Evolutionary conservation across 2,797 vertebrate genomes (phyloP), one percentile per base, ranked within the genome.

Genomic region (Calcarius lapponicus): DNA sequence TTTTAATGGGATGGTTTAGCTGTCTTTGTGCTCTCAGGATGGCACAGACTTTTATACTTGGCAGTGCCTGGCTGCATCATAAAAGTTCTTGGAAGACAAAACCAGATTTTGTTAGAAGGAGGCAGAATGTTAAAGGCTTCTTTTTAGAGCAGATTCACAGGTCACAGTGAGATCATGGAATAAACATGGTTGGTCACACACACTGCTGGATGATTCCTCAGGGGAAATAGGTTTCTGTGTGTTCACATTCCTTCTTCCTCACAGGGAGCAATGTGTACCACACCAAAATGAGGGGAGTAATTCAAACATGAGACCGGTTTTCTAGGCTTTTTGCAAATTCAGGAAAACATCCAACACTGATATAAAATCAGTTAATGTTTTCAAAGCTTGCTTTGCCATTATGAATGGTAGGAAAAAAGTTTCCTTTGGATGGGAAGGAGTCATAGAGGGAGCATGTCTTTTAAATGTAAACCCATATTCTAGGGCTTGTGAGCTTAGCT

Each of bases 51-150:
- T 88, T 34, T 51, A 6, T 51, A 48, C 47, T 91, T 90, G 73
- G 70, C 82, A 43, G 29, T 64, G 75, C 73, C 72, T 86, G 62
- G 19, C 42, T 92, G 58, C 47, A 12, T 92, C 90, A 18, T 90
- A 43, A 75, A 81, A 96, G 43, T 90, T 88, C 47, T 86, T 92
- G 83, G 88, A 88, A 76, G 88, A 78, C 81, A 76, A 82, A 94
- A 65, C 40, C 43, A 75, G 51, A 69, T 84, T 95, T 95, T 94
- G 34, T 86, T 94, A 93, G 62, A 88, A 90, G 34, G 40, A 88
- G 45, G 53, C 43, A 76, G 64, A 66, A 31, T 26, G 51, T 86
- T 90, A 83, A 60, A 82, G 60, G 26, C 54, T 79, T 58, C 62
- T 86, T 84, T 81, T 62, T 60, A 60, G 73, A 73, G 61, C 20